phyloP scores from a whole-genome alignment of 2,888 invertebrate species.

The Chrysomela aeneicollis region DNA sequence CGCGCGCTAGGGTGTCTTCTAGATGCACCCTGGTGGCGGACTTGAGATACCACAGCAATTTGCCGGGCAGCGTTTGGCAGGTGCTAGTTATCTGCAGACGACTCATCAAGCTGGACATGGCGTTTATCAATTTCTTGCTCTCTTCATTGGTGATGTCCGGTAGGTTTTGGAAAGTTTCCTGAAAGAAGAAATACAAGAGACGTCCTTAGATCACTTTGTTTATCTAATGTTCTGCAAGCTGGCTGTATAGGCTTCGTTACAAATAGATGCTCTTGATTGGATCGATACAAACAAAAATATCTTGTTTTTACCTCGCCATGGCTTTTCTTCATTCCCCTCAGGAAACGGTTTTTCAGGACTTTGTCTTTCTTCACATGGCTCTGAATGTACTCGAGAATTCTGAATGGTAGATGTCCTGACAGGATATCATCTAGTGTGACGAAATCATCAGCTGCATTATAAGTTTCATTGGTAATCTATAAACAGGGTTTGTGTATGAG shows the following conservation, averaged over 20 bases:
- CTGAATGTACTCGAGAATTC: constrained; percentile 36
- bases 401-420: constrained; percentile 34
- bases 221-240: no score
- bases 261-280: no score
- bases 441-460: constrained; percentile 16
- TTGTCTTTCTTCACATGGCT: constrained; percentile 32
- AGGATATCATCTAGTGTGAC: constrained; percentile 37
- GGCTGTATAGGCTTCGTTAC: no score
- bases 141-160: constrained; percentile 30
- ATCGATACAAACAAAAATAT: no score
- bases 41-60: constrained; percentile 39
- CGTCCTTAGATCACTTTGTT: no score
- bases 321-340: constrained; percentile 21
- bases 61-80: constrained; percentile 42
- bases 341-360: constrained; percentile 20
- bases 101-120: constrained; percentile 42
- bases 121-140: constrained; percentile 33
- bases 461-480: neutral
- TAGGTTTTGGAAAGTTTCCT: constrained; percentile 20
- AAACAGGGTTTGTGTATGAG: no score
- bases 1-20: constrained; percentile 37
- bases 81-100: constrained; percentile 41
- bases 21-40: constrained; percentile 40
- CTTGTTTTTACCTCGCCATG: constrained; percentile 12
- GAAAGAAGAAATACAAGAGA: constrained; percentile 13